Evolutionary conservation across 2,113 vertebrate species (phyloP).

Genomic region (Lycaon pictus): DNA sequence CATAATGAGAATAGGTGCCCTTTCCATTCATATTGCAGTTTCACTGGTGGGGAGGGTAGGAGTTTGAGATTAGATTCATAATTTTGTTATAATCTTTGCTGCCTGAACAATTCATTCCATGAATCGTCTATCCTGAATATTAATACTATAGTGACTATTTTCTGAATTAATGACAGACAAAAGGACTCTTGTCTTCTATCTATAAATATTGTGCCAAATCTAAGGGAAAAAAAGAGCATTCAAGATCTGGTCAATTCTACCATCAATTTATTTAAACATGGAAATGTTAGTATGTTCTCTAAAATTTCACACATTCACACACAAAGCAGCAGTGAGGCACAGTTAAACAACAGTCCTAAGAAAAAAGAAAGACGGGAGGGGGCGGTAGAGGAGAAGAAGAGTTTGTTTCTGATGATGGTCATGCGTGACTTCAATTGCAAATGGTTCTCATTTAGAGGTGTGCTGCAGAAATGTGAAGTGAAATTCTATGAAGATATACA

Average conservation of each 20-base stretch:
- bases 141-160: conserved; percentile 59
- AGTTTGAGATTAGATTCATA: conserved; percentile 75
- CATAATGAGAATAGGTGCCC: conserved; percentile 79
- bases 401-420: not conserved
- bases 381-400: not conserved
- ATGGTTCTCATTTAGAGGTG: not conserved
- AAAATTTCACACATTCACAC: not conserved
- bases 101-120: conserved; percentile 65
- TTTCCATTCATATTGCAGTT: conserved; percentile 72
- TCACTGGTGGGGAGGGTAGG: conserved; percentile 39
- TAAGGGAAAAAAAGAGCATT: not conserved
- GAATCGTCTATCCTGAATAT: conserved; percentile 70
- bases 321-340: not conserved
- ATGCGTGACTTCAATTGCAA: not conserved
- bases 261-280: conserved; percentile 6
- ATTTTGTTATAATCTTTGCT: conserved; percentile 75
- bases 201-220: conserved; percentile 28
- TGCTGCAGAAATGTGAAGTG: not conserved
- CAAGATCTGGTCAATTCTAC: not conserved
- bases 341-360: not conserved
- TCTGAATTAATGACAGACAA: conserved; percentile 72
- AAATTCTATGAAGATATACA: not conserved
- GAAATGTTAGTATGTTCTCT: not conserved
- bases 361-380: not conserved
- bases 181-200: conserved; percentile 52